Evolutionary conservation across 2,113 vertebrate genomes (phyloP), one percentile per base, ranked within the genome.

Genomic region (Nesoenas mayeri): DNA sequence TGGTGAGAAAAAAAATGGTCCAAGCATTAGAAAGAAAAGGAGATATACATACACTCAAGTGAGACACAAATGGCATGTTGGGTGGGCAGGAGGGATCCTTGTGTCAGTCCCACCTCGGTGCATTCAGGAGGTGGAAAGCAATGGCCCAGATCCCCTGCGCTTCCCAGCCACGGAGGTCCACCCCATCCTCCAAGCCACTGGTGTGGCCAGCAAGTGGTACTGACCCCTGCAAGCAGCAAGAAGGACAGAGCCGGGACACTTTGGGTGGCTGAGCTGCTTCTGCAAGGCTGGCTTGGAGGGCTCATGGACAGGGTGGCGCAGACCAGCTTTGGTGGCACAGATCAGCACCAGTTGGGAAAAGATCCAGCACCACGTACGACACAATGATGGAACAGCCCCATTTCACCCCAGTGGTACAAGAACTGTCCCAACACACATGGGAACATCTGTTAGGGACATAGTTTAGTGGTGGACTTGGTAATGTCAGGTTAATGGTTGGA

Each of bases 161-260:
- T 44, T 44, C 42, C 42, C 42, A 44, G 42, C 42, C 42, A 44
- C 17, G 31, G 16, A 67, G 54, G 64, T 50, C 48, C 12, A 6
- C 12, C 19, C 69, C 69, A 32, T 12, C 51, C 48, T 83, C 42
- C 24, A 21, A 42, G 56, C 34, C 1, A 0, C 16, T 57, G 51
- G 8, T 15, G 56, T 13, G 47, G 15, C 21, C 65, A 44, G 50
- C 10, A 56, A 67, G 26, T 19, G 32, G 32, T 22, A 18, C 2
- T 1, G 1, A 56, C 31, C 29, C 57, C 56, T 13, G 13, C 51
- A 36, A 66, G 28, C 47, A 38, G 70, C 0, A 0, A 40, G 36
- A 48, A 54, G 40, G 62, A 62, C 40, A 62, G 31, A 47, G 70
- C 53, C 0, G 0, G 47, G 62, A 17, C 3, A 0, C 0, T 0